phyloP scores from a whole-genome alignment of 2,888 invertebrate genomes.

The Platerodrilus igneus region DNA sequence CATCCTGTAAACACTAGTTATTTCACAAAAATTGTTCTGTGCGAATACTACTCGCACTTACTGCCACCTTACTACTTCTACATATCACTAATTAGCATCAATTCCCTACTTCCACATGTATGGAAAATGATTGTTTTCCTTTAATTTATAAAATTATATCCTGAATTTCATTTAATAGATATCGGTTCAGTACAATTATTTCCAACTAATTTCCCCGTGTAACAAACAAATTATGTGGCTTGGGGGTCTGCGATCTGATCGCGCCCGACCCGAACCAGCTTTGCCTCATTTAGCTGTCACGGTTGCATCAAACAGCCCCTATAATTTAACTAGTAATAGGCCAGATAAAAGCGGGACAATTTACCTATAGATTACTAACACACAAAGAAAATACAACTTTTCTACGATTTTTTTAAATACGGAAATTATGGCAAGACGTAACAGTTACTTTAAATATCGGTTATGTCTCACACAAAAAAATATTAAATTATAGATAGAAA shows the following conservation, averaged over 20 bases:
- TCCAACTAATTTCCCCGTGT: slow-evolving; percentile 31
- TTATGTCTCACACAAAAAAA: no score
- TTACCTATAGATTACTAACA: slow-evolving; percentile 40
- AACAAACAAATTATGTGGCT: slow-evolving; percentile 32
- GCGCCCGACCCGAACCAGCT: no score
- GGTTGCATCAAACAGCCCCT: slow-evolving; percentile 44
- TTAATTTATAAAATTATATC: slow-evolving; percentile 28
- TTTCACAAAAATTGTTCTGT: no score
- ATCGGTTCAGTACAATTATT: slow-evolving; percentile 26
- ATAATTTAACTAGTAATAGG: slow-evolving; percentile 43
- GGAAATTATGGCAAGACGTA: no score
- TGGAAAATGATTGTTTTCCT: slow-evolving; percentile 15
- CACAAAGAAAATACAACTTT: slow-evolving; percentile 40
- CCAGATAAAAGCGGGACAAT: slow-evolving; percentile 42
- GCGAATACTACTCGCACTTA: no score
- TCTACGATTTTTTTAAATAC: no score
- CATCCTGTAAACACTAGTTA: no score
- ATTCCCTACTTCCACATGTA: no score
- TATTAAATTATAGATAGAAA: no score
- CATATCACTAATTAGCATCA: no score
- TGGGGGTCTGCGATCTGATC: slow-evolving; percentile 27
- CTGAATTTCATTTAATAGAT: slow-evolving; percentile 29
- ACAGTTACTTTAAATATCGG: no score
- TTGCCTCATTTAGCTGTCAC: slow-evolving; percentile 46
- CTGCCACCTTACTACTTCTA: no score